These are phyloP conservation scores for Kryphioiulus occultus DNA, from an alignment of 2,888 invertebrate species.

Conservation along the genomic window DNA sequence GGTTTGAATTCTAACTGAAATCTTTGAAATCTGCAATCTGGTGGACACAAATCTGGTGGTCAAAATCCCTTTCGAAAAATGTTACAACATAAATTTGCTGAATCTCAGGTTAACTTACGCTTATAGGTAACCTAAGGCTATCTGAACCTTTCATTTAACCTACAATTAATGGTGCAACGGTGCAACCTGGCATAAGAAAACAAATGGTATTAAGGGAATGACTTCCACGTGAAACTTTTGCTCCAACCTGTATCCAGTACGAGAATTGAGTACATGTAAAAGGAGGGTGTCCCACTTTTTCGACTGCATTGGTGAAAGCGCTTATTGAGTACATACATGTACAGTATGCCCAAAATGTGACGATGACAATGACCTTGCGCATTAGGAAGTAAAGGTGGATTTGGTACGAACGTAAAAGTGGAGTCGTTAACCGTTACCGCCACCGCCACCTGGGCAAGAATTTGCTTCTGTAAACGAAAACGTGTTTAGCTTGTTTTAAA, in stretches of 20 bases:
- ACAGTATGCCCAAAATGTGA: background rate
- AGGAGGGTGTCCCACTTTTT: background rate
- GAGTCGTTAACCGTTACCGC: slow-evolving; percentile 14
- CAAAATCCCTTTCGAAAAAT: no score
- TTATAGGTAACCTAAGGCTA: no score
- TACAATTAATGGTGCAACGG: no score
- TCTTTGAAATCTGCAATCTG: no score
- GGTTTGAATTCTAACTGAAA: no score
- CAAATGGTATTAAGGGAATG: no score
- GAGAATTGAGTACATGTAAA: background rate
- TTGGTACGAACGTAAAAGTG: slow-evolving; percentile 4
- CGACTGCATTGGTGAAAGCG: background rate
- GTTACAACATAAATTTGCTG: no score
- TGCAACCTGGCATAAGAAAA: no score
- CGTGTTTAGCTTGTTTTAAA: background rate
- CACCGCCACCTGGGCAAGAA: background rate
- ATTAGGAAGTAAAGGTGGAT: slow-evolving; percentile 20
- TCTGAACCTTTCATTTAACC: no score
- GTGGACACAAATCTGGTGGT: no score
- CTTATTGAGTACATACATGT: background rate
- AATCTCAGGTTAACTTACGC: no score
- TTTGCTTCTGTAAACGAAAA: slow-evolving; percentile 13
- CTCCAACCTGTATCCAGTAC: background rate
- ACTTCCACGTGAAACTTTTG: background rate
- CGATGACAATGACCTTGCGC: slow-evolving; percentile 1